Conservation (phyloP, 2,797 vertebrate species). For the Hozukius guyotensis region DNA sequence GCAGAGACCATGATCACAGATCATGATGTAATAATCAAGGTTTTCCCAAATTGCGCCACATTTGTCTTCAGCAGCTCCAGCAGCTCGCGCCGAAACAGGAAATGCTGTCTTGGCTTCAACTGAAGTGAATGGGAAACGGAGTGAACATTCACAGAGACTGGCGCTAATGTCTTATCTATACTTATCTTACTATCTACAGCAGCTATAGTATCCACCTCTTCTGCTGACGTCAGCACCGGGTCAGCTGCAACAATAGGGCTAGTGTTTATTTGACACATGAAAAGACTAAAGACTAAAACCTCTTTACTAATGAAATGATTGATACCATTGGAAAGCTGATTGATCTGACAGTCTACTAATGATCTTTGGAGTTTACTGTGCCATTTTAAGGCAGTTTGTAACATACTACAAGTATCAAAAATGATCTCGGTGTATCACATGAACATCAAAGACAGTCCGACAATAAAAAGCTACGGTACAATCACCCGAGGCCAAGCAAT, state of each 20-base stretch:
- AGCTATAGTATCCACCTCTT: background rate
- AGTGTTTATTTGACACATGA: background rate
- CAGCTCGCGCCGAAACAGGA: background rate
- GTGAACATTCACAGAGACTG: background rate
- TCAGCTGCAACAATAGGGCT: background rate
- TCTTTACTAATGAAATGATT: background rate
- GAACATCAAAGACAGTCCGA: slow-evolving; percentile 36
- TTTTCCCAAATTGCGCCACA: background rate
- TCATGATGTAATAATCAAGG: background rate
- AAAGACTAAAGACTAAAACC: background rate
- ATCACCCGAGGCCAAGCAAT: slow-evolving; percentile 47
- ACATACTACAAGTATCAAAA: background rate
- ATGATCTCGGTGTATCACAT: background rate
- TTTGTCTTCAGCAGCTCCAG: background rate
- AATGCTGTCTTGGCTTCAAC: background rate
- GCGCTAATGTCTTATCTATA: background rate
- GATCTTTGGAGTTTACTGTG: background rate
- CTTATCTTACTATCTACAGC: background rate
- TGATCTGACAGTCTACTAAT: background rate
- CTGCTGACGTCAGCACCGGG: background rate
- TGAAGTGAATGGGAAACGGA: background rate
- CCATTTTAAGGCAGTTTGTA: background rate
- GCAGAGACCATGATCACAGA: background rate
- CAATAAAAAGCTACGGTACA: slow-evolving; percentile 7
- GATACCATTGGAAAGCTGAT: background rate